Conservation (phyloP, 2,888 invertebrate species). For the Drosophila formosana region DNA sequence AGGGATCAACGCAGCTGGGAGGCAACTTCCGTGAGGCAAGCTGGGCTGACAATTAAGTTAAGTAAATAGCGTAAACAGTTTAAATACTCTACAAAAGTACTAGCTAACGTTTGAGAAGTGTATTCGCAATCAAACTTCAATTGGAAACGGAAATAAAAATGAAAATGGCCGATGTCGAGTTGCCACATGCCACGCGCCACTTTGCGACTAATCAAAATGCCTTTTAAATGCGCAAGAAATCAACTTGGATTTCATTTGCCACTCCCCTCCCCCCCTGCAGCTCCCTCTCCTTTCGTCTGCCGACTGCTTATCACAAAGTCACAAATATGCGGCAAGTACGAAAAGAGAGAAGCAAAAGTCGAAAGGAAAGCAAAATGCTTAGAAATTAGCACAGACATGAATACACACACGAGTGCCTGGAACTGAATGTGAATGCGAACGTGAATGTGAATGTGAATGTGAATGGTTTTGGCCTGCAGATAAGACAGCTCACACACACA, state of each 20-base stretch:
- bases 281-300: background rate
- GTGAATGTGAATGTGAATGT: constrained; percentile 24
- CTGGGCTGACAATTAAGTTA: background rate
- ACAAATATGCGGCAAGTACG: constrained; percentile 58
- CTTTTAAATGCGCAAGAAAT: constrained; percentile 77
- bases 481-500: constrained; percentile 58
- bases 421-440: constrained; percentile 17
- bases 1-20: no score
- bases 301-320: constrained; percentile 51
- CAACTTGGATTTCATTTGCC: constrained; percentile 65
- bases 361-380: constrained; percentile 65
- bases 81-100: constrained; percentile 5
- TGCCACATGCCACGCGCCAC: constrained; percentile 62
- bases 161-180: constrained; percentile 32
- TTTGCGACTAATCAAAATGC: constrained; percentile 78
- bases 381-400: constrained; percentile 78
- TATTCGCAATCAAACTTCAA: constrained; percentile 46
- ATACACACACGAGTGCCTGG: constrained; percentile 68
- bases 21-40: background rate
- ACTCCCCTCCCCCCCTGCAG: background rate
- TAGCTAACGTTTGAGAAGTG: background rate
- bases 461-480: constrained; percentile 53
- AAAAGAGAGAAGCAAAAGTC: constrained; percentile 14
- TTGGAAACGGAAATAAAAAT: constrained; percentile 20
- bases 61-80: constrained; percentile 2